Evolutionary conservation across 2,888 invertebrate species (phyloP).

Genomic region (Steinernema carpocapsae): DNA sequence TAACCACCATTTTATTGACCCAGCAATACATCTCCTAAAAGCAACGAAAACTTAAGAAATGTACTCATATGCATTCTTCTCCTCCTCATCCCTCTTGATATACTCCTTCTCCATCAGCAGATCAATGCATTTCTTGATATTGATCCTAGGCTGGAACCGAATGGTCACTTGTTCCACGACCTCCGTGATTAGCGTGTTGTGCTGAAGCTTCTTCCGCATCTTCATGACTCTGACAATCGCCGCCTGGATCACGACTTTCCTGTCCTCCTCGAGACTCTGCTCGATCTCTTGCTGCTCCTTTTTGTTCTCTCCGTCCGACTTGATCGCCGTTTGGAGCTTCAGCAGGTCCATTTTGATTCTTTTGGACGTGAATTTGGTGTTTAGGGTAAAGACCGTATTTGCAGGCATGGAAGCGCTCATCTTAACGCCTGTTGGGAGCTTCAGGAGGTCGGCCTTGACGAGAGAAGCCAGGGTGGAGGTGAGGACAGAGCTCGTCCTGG

Average conservation of each 20-base stretch:
- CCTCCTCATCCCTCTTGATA: constrained; percentile 91
- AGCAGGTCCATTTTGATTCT: neutral
- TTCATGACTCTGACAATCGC: constrained; percentile 82
- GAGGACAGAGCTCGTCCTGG: constrained; percentile 72
- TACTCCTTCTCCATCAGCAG: constrained; percentile 99
- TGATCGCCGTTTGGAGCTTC: constrained; percentile 71
- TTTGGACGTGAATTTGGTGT: neutral
- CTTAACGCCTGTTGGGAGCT: neutral
- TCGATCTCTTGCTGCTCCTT: constrained; percentile 95
- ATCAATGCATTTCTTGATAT: constrained; percentile 95
- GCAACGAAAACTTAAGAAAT: constrained; percentile 81
- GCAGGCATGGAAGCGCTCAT: constrained; percentile 39
- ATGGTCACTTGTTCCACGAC: constrained; percentile 92
- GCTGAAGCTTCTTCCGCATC: constrained; percentile 86
- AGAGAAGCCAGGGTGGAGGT: constrained; percentile 84
- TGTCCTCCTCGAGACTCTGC: constrained; percentile 97
- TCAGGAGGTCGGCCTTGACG: constrained; percentile 44
- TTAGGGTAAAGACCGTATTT: neutral
- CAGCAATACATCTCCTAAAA: too few species aligned
- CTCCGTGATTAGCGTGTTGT: constrained; percentile 90
- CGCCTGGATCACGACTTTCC: constrained; percentile 86
- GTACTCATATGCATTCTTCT: constrained; percentile 98
- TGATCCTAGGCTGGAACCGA: constrained; percentile 87
- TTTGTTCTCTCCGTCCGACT: constrained; percentile 73
- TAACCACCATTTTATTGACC: too few species aligned